Evolutionary conservation across 2,888 invertebrate species (phyloP).

Genomic region (Oxycera nigricornis): DNA sequence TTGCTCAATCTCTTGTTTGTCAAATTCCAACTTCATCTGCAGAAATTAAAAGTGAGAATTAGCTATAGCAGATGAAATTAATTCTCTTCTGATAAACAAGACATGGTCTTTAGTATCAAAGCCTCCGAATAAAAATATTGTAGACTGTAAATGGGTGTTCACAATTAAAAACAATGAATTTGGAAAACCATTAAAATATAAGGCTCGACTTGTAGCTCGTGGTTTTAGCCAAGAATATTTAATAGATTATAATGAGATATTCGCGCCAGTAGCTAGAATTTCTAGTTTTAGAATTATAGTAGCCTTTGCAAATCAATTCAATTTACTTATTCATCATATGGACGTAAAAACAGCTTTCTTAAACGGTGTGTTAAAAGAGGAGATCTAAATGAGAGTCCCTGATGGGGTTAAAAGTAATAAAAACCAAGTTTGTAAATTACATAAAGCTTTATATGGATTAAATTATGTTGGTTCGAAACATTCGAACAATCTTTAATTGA

Average conservation of each 20-base stretch:
- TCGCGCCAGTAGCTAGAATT: slow-evolving; percentile 48
- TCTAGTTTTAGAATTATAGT: slow-evolving; percentile 45
- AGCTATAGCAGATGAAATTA: slow-evolving; percentile 23
- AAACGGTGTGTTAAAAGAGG: slow-evolving; percentile 46
- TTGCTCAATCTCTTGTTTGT: slow-evolving; percentile 41
- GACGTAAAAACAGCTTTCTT: slow-evolving; percentile 48
- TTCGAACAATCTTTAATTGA: slow-evolving; percentile 39
- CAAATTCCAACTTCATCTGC: slow-evolving; percentile 38
- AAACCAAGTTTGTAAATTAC: slow-evolving; percentile 43
- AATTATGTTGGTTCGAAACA: slow-evolving; percentile 48
- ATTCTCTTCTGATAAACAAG: slow-evolving; percentile 30
- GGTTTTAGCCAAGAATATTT: slow-evolving; percentile 46
- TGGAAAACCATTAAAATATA: slow-evolving; percentile 36
- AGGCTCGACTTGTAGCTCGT: slow-evolving; percentile 46
- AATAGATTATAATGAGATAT: slow-evolving; percentile 46
- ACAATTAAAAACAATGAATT: background rate
- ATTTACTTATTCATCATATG: slow-evolving; percentile 47
- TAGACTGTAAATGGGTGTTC: slow-evolving; percentile 2
- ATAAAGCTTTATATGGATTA: slow-evolving; percentile 50
- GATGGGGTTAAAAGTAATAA: slow-evolving; percentile 41
- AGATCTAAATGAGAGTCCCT: slow-evolving; percentile 47
- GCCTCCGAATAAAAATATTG: slow-evolving; percentile 30
- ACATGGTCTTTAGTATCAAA: slow-evolving; percentile 23
- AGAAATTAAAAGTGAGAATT: slow-evolving; percentile 41
- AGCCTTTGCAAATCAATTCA: slow-evolving; percentile 45